phyloP scores from a whole-genome alignment of 2,113 vertebrate genomes.

The Columba livia region DNA sequence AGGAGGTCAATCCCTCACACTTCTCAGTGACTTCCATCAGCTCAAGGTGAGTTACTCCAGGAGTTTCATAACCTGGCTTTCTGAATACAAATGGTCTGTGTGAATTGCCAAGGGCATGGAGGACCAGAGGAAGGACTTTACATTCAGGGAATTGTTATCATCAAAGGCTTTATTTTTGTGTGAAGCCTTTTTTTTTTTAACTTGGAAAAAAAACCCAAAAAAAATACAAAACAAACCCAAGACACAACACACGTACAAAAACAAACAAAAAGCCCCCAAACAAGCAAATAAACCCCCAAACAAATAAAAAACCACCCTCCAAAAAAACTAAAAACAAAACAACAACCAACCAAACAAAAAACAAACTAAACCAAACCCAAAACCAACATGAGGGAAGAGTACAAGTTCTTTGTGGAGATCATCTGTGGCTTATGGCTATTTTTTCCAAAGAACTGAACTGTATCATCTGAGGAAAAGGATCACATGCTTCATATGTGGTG shows the following conservation, averaged over 20 bases:
- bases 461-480: neutral
- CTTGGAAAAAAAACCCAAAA: too few species aligned
- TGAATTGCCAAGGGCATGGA: neutral
- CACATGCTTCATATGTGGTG: neutral
- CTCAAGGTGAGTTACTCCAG: neutral
- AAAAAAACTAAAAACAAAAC: too few species aligned
- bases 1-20: conserved; percentile 33
- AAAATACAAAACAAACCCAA: too few species aligned
- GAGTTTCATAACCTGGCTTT: neutral
- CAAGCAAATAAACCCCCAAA: too few species aligned
- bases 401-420: neutral
- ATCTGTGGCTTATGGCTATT: neutral
- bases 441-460: neutral
- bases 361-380: too few species aligned
- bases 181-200: too few species aligned
- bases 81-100: conserved; percentile 34
- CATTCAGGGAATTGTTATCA: neutral
- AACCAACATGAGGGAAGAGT: neutral
- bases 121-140: neutral
- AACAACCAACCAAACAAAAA: too few species aligned
- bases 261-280: too few species aligned
- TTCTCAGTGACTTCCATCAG: neutral
- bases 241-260: too few species aligned
- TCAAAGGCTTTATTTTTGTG: neutral
- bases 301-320: too few species aligned